Percentiles rank a stretch among this genome's conserved stretches.
Evolutionary conservation across 2,113 vertebrate species (phyloP).

Genomic region (Oncorhynchus nerka): DNA sequence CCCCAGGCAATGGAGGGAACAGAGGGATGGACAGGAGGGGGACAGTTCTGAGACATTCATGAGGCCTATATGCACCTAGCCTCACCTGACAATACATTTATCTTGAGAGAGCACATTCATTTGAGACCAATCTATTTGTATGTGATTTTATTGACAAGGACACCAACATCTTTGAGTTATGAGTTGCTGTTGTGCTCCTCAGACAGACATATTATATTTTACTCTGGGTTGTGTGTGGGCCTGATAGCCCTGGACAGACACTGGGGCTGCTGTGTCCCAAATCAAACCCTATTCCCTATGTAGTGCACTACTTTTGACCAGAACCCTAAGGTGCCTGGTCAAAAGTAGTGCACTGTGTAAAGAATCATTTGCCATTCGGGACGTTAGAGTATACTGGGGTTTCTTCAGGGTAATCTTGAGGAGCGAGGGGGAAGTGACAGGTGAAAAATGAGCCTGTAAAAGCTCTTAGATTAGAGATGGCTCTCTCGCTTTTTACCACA

Average conservation of each 20-base stretch:
- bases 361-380: no score
- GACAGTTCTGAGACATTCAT: constrained; percentile 50
- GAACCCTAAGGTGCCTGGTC: no score
- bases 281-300: no score
- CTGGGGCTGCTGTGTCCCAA: no score
- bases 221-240: constrained; percentile 49
- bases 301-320: no score
- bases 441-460: constrained; percentile 64
- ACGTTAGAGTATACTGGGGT: constrained; percentile 2
- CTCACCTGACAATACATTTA: constrained; percentile 60
- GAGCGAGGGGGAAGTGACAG: constrained; percentile 52
- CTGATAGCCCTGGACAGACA: constrained; percentile 51
- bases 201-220: constrained; percentile 46
- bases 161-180: constrained; percentile 63
- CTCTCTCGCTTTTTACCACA: constrained; percentile 30
- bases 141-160: constrained; percentile 63
- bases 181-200: constrained; percentile 52
- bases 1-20: constrained; percentile 56
- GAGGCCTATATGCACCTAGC: constrained; percentile 35
- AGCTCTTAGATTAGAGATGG: constrained; percentile 40
- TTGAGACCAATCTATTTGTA: constrained; percentile 53
- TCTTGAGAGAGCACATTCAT: constrained; percentile 54
- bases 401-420: constrained; percentile 48
- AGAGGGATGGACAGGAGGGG: neutral
- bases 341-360: no score